phyloP scores from a whole-genome alignment of 2,113 vertebrate genomes.

The Vidua chalybeata region DNA sequence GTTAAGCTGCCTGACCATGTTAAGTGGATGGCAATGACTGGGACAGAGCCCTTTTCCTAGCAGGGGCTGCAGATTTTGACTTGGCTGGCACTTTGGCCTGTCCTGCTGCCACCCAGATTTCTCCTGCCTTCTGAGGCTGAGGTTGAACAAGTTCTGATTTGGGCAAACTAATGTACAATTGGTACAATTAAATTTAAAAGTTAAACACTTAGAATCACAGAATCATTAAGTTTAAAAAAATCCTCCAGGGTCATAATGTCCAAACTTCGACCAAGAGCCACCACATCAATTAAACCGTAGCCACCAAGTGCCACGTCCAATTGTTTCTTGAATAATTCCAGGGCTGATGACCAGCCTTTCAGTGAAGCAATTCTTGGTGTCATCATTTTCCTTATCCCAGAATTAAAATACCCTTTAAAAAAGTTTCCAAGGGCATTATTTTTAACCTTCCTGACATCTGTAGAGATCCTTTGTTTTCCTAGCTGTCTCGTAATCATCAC shows the following conservation, averaged over 20 bases:
- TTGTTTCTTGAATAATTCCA: not conserved
- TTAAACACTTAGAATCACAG: not conserved
- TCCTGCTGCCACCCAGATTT: not conserved
- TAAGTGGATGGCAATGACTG: not conserved
- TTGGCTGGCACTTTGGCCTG: not conserved
- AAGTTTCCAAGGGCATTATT: not conserved
- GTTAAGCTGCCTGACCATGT: not conserved
- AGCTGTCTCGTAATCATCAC: not conserved
- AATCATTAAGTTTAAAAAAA: not conserved
- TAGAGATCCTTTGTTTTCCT: not conserved
- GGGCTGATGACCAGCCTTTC: not conserved
- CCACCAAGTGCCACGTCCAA: too few relatives aligned
- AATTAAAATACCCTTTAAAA: not conserved
- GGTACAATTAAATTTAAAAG: not conserved
- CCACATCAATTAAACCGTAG: not conserved
- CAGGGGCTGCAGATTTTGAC: not conserved
- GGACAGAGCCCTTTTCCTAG: not conserved
- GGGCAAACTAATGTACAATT: not conserved
- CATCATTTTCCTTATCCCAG: not conserved
- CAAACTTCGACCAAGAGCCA: not conserved
- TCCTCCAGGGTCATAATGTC: not conserved
- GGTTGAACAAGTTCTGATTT: not conserved
- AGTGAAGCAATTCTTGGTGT: not conserved
- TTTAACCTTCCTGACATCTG: not conserved
- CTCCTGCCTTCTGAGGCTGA: not conserved